Conservation (phyloP, 2,113 vertebrate genomes). For the Prunella fulvescens region DNA sequence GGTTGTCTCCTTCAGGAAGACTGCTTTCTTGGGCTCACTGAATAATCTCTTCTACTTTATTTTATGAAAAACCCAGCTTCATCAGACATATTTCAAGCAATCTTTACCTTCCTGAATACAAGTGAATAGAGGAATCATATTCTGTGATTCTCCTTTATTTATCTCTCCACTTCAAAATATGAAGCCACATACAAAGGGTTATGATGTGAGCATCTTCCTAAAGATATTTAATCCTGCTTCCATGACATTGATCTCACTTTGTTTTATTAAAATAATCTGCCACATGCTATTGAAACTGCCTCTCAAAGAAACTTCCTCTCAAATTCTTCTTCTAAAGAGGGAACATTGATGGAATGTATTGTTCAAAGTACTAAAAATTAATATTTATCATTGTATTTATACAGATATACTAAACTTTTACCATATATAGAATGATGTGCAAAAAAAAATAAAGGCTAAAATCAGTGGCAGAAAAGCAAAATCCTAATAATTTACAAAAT, state of each 20-base stretch:
- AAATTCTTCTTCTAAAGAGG: neutral
- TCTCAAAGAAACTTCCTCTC: neutral
- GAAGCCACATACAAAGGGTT: neutral
- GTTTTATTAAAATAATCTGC: constrained; percentile 1
- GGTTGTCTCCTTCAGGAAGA: neutral
- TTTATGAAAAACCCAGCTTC: neutral
- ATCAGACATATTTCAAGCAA: neutral
- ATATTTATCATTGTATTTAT: neutral
- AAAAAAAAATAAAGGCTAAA: neutral
- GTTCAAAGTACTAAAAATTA: neutral
- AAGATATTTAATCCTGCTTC: neutral
- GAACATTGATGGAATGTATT: neutral
- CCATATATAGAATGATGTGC: neutral
- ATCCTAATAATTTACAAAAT: neutral
- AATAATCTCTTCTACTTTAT: neutral
- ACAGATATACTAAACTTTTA: neutral
- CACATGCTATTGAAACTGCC: neutral
- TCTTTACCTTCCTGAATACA: neutral
- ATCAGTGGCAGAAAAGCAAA: neutral
- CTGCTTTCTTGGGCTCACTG: neutral
- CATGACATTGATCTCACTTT: neutral
- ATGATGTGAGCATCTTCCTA: neutral
- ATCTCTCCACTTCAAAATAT: neutral
- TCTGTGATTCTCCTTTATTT: neutral
- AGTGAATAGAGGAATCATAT: neutral